Conservation (phyloP, 2,888 invertebrate species). For the Drosophila multiciliata region DNA sequence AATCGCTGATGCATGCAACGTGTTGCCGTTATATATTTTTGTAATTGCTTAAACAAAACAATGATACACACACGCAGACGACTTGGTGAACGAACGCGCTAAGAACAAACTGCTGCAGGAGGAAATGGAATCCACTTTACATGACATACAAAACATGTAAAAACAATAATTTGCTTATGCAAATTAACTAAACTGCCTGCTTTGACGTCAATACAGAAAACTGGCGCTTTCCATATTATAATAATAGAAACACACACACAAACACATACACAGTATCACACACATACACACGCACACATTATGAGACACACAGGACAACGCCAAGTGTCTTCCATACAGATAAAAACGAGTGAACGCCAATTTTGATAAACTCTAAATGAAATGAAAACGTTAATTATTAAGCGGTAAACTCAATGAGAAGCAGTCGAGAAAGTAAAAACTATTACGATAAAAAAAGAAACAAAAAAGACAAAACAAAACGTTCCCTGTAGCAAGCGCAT, state of each 20-base stretch:
- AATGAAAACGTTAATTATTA: slow-evolving; percentile 54
- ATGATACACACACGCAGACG: slow-evolving; percentile 88
- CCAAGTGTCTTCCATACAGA: slow-evolving; percentile 71
- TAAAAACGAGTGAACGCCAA: slow-evolving; percentile 47
- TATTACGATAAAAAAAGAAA: slow-evolving; percentile 32
- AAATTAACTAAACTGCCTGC: slow-evolving; percentile 79
- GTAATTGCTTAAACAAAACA: slow-evolving; percentile 50
- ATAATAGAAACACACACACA: slow-evolving; percentile 57
- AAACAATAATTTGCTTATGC: slow-evolving; percentile 64
- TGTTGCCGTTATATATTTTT: slow-evolving; percentile 38
- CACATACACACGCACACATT: slow-evolving; percentile 23
- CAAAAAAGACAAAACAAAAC: slow-evolving; percentile 36
- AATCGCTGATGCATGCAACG: slow-evolving; percentile 57
- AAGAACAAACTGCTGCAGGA: slow-evolving; percentile 98
- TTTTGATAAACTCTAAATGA: slow-evolving; percentile 46
- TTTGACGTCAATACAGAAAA: slow-evolving; percentile 78
- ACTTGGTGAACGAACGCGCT: slow-evolving; percentile 96
- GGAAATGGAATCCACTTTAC: slow-evolving; percentile 99
- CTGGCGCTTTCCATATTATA: slow-evolving; percentile 80
- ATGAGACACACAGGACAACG: slow-evolving; percentile 47
- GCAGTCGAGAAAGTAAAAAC: slow-evolving; percentile 52
- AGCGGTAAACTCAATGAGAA: slow-evolving; percentile 65
- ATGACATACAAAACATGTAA: slow-evolving; percentile 99
- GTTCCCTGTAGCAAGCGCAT: slow-evolving; percentile 60
- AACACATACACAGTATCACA: slow-evolving; percentile 32